phyloP scores from a whole-genome alignment of 2,888 invertebrate genomes.

The Chelonus formosanus region DNA sequence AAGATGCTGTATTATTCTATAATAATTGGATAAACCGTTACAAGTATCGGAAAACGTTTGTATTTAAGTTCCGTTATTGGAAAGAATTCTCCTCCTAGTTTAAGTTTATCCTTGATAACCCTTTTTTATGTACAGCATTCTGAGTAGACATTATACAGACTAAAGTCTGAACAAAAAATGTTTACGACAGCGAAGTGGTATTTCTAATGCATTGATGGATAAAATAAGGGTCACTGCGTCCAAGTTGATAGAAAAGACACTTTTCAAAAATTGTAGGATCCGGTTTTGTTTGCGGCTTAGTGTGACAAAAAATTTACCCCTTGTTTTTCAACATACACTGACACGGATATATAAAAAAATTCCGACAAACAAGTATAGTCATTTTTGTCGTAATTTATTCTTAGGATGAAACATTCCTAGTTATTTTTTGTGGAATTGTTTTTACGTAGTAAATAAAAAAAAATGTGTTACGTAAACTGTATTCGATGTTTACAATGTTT shows the following conservation, averaged over 20 bases:
- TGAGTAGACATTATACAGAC: not conserved
- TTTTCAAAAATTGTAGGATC: conserved; percentile 1
- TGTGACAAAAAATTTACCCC: conserved; percentile 9
- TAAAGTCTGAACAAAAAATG: conserved; percentile 16
- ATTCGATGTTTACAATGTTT: too few relatives aligned
- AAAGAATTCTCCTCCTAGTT: not conserved
- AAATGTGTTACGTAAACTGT: too few relatives aligned
- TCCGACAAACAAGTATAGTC: too few relatives aligned
- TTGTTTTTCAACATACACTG: conserved; percentile 8
- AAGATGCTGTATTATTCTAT: too few relatives aligned
- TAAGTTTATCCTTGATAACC: conserved; percentile 3
- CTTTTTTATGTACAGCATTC: conserved; percentile 11
- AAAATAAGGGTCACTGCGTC: not conserved
- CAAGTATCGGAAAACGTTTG: too few relatives aligned
- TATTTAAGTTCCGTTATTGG: too few relatives aligned
- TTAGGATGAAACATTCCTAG: too few relatives aligned
- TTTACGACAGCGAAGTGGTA: conserved; percentile 7
- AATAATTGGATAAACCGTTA: too few relatives aligned
- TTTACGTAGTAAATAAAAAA: too few relatives aligned
- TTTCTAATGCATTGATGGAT: conserved; percentile 1
- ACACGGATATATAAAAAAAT: too few relatives aligned
- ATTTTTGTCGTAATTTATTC: too few relatives aligned
- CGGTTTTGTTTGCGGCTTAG: not conserved
- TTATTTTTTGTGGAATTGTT: too few relatives aligned
- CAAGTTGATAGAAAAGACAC: conserved; percentile 15